phyloP scores from a whole-genome alignment of 2,888 invertebrate genomes.

The Drosophila glabriapex region DNA sequence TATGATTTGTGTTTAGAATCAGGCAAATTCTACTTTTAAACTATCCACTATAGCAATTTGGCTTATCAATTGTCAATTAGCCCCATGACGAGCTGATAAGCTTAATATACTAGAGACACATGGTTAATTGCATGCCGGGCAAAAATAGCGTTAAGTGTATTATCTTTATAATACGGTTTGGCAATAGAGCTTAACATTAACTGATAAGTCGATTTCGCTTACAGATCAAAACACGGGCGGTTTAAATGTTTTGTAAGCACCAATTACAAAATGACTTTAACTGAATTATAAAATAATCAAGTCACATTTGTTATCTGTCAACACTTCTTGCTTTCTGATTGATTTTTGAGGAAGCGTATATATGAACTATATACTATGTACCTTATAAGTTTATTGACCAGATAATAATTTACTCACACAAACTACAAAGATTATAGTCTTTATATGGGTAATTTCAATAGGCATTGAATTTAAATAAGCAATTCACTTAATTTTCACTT shows the following conservation, averaged over 20 bases:
- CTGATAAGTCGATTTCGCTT: slow-evolving; percentile 15
- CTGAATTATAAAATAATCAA: slow-evolving; percentile 3
- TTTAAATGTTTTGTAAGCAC: slow-evolving; percentile 4
- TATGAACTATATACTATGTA: neutral
- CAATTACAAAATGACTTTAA: slow-evolving; percentile 22
- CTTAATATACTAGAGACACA: neutral
- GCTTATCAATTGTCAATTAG: slow-evolving; percentile 44
- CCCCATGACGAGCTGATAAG: slow-evolving; percentile 27
- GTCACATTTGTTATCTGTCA: slow-evolving; percentile 11
- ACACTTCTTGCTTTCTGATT: neutral
- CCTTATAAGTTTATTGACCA: neutral
- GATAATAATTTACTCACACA: neutral
- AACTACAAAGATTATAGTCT: neutral
- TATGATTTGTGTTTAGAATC: slow-evolving; percentile 5
- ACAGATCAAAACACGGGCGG: slow-evolving; percentile 1
- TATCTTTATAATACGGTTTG: slow-evolving; percentile 37
- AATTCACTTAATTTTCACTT: neutral
- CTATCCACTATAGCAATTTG: slow-evolving; percentile 12
- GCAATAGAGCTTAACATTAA: slow-evolving; percentile 5
- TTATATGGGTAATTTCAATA: too few species aligned
- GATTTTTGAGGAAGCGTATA: neutral
- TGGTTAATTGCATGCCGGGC: neutral
- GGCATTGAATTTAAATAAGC: neutral
- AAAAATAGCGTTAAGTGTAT: slow-evolving; percentile 17
- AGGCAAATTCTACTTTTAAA: slow-evolving; percentile 12